Conservation (phyloP, 1,140 invertebrate genomes). For the Galendromus occidentalis region DNA sequence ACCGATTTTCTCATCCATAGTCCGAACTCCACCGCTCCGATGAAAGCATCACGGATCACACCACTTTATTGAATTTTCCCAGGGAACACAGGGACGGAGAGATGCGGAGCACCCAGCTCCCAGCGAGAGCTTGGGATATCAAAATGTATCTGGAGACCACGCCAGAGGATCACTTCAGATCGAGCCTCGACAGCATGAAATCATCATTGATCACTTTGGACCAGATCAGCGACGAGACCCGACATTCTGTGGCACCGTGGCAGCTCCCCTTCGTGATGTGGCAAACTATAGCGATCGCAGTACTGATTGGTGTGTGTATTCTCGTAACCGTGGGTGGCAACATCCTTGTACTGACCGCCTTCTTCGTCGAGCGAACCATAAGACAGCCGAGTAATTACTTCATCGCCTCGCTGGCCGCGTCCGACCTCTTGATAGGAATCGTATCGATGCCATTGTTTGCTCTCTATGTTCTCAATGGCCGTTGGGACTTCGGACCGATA, state of each 20-base stretch:
- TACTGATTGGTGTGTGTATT: slow-evolving; percentile 65
- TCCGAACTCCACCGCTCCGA: too few species aligned
- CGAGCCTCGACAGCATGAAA: too few species aligned
- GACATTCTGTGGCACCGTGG: not conserved
- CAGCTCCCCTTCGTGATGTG: slow-evolving; percentile 60
- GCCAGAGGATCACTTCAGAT: too few species aligned
- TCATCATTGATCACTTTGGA: too few species aligned
- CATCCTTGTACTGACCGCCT: slow-evolving; percentile 82
- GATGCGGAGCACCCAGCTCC: too few species aligned
- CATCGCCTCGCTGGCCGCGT: slow-evolving; percentile 90
- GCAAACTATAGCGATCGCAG: slow-evolving; percentile 71
- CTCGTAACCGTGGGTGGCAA: slow-evolving; percentile 84
- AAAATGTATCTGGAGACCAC: too few species aligned
- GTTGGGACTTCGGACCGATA: slow-evolving; percentile 88
- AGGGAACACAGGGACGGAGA: too few species aligned
- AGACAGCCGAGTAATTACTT: slow-evolving; percentile 98
- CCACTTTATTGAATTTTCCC: too few species aligned
- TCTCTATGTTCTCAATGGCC: slow-evolving; percentile 69
- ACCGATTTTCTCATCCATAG: too few species aligned
- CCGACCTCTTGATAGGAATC: slow-evolving; percentile 87
- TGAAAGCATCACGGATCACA: too few species aligned
- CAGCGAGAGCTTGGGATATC: too few species aligned
- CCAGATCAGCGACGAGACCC: too few species aligned
- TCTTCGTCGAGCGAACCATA: slow-evolving; percentile 88
- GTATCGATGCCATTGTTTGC: slow-evolving; percentile 47